A percentile compares a stretch with the other conserved stretches of the same genome.
Evolutionary conservation across 2,113 vertebrate genomes (phyloP).

Genomic region (Rhinolophus ferrumequinum): DNA sequence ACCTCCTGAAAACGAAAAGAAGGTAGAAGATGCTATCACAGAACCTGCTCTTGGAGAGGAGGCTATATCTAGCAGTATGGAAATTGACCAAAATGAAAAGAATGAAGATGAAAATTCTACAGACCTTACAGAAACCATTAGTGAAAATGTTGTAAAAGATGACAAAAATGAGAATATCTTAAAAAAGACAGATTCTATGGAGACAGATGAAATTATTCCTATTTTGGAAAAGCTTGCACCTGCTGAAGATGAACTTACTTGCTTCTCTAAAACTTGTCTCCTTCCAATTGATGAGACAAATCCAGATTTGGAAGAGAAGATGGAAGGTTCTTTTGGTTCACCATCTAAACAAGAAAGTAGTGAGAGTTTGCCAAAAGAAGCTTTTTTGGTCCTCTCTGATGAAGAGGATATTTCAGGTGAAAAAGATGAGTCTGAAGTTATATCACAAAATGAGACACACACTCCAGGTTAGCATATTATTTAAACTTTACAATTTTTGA

Average conservation of each 20-base stretch:
- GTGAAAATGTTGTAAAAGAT: conserved; percentile 74
- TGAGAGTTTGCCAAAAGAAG: conserved; percentile 90
- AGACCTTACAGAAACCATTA: conserved; percentile 70
- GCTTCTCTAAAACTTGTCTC: conserved; percentile 85
- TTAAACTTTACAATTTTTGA: not conserved
- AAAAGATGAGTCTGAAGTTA: conserved; percentile 81
- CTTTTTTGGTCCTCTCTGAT: conserved; percentile 91
- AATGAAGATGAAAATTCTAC: conserved; percentile 58
- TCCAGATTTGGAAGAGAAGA: conserved; percentile 86
- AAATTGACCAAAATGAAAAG: conserved; percentile 81
- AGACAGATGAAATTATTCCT: conserved; percentile 90
- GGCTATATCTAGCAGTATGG: conserved; percentile 88
- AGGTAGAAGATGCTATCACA: conserved; percentile 51
- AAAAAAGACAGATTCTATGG: conserved; percentile 83
- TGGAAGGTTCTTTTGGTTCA: conserved; percentile 84
- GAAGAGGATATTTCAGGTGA: conserved; percentile 89
- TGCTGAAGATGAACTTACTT: conserved; percentile 85
- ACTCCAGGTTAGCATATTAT: conserved; percentile 83
- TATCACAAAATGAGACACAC: conserved; percentile 69
- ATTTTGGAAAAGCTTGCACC: conserved; percentile 88
- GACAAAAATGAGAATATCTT: conserved; percentile 74
- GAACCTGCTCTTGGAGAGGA: conserved; percentile 82
- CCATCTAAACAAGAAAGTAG: conserved; percentile 88
- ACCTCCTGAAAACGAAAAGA: conserved; percentile 76
- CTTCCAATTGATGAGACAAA: conserved; percentile 82